Evolutionary conservation across 2,888 invertebrate genomes (phyloP).

Genomic region (Tipula lateralis): DNA sequence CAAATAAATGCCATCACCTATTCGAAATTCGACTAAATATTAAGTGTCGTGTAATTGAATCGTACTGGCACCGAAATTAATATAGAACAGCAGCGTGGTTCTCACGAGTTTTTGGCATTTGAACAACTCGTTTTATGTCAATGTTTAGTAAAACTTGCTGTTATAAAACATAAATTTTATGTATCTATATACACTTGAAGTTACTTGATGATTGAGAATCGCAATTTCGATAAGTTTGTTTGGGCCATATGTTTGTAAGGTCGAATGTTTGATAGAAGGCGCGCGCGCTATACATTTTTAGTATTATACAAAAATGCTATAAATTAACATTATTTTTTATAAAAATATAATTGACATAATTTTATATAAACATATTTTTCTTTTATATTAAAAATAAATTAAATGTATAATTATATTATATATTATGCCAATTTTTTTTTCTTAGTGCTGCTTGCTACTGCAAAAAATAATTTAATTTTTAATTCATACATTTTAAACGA

Average conservation of each 20-base stretch:
- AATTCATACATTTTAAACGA: background rate
- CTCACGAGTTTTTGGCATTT: background rate
- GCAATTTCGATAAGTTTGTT: background rate
- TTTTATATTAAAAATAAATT: background rate
- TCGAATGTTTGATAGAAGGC: background rate
- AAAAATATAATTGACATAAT: background rate
- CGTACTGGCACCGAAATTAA: background rate
- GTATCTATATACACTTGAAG: too few species aligned
- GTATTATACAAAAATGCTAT: background rate
- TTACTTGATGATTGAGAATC: background rate
- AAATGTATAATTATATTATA: background rate
- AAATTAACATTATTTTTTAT: background rate
- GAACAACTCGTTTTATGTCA: background rate
- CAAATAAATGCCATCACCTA: background rate
- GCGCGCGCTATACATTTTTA: background rate
- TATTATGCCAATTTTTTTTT: background rate
- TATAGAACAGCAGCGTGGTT: background rate
- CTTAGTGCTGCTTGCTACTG: background rate
- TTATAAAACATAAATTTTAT: background rate
- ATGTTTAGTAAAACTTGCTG: background rate
- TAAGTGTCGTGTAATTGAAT: background rate
- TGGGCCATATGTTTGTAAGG: background rate
- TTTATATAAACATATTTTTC: too few species aligned
- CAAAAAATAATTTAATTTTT: background rate
- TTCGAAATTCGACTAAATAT: background rate